phyloP scores from a whole-genome alignment of 2,888 invertebrate species.

The Neocrepidodera transversa region DNA sequence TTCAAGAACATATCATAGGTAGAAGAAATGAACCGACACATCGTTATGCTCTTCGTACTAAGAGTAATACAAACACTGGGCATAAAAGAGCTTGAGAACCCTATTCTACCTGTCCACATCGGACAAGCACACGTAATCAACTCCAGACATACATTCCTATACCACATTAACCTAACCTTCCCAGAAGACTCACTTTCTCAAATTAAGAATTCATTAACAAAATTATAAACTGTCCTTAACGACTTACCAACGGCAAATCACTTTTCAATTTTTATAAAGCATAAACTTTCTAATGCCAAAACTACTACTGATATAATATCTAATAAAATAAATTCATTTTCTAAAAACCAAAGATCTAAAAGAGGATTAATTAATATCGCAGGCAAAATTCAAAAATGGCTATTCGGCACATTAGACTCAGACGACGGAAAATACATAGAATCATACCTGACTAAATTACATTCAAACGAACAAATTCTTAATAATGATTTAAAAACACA shows the following conservation, averaged over 20 bases:
- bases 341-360: background rate
- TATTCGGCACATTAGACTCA: background rate
- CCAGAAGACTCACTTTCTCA: background rate
- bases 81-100: no score
- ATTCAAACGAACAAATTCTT: background rate
- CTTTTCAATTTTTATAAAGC: background rate
- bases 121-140: constrained; percentile 1
- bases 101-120: constrained; percentile 2
- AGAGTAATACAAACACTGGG: constrained; percentile 3
- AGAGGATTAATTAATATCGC: constrained; percentile 1
- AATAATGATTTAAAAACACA: background rate
- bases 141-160: constrained; percentile 6
- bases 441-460: background rate
- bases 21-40: no score
- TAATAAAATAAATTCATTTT: constrained; percentile 1
- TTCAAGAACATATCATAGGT: no score
- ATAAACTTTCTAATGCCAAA: background rate
- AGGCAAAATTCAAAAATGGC: constrained; percentile 4
- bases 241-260: background rate
- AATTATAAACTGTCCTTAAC: background rate
- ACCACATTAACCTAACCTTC: background rate
- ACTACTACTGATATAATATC: background rate
- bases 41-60: no score
- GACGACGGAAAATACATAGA: background rate
- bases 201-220: background rate